phyloP scores from a whole-genome alignment of 2,113 vertebrate species.

The Poicephalus meyeri region DNA sequence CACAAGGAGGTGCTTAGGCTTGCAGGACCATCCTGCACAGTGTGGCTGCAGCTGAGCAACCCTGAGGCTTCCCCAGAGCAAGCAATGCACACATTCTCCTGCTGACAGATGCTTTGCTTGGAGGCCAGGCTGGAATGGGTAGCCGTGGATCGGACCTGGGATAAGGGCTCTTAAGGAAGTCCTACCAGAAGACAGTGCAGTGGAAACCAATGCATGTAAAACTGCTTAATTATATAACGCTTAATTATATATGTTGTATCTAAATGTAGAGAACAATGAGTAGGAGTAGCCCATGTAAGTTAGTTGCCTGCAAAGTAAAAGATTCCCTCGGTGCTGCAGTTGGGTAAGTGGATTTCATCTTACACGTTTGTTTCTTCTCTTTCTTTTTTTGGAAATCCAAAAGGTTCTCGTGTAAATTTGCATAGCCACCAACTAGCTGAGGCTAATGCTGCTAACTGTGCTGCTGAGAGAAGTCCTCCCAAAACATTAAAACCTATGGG shows the following conservation, averaged over 20 bases:
- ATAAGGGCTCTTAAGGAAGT: background rate
- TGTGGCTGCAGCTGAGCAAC: accelerated
- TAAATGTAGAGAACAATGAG: constrained; percentile 45
- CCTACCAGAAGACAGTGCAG: background rate
- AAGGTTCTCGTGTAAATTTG: background rate
- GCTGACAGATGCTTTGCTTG: background rate
- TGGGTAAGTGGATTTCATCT: constrained; percentile 49
- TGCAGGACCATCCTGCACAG: background rate
- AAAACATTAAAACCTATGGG: constrained; percentile 31
- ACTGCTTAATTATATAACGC: constrained; percentile 5
- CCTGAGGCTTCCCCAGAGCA: background rate
- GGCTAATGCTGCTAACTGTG: background rate
- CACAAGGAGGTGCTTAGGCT: background rate
- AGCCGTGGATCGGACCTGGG: background rate
- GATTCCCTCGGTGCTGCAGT: constrained; percentile 29
- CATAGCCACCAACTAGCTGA: background rate
- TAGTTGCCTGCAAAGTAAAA: constrained; percentile 49
- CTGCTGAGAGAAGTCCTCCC: background rate
- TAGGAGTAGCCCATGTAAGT: constrained; percentile 50
- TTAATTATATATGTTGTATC: constrained; percentile 25
- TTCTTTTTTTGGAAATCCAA: constrained; percentile 1
- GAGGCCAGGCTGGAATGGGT: background rate
- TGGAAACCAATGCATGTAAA: background rate
- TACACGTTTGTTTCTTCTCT: constrained; percentile 12
- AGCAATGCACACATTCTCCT: background rate